These are phyloP conservation scores for Trissoscelio sp. DNA, from an alignment of 2,888 invertebrate species.

Conservation along the genomic window DNA sequence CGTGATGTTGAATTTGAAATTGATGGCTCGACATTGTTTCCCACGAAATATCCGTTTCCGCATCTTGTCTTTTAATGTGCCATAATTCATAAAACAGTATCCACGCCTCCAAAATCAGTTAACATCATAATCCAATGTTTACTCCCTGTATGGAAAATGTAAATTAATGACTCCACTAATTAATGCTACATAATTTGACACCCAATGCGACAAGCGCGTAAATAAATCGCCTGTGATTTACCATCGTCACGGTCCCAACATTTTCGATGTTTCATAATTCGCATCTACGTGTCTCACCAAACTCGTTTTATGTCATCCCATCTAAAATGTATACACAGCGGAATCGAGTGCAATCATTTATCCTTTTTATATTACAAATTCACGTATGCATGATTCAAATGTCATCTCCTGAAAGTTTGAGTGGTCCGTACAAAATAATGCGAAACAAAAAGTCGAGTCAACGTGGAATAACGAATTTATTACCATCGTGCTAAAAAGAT, in stretches of 20 bases:
- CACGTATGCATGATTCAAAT: slow-evolving; percentile 59
- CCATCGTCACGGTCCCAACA: slow-evolving; percentile 1
- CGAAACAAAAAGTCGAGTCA: slow-evolving; percentile 55
- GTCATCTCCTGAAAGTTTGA: slow-evolving; percentile 58
- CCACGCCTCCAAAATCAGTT: neutral
- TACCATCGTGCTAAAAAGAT: slow-evolving; percentile 66
- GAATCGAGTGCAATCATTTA: slow-evolving; percentile 63
- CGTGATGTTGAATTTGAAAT: too few relatives aligned
- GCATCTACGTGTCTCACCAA: slow-evolving; percentile 10
- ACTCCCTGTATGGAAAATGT: neutral
- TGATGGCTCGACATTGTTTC: too few relatives aligned
- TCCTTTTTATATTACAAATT: slow-evolving; percentile 57
- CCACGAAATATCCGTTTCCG: slow-evolving; percentile 22
- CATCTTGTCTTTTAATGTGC: neutral
- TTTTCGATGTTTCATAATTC: slow-evolving; percentile 47
- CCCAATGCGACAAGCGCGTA: neutral
- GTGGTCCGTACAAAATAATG: slow-evolving; percentile 52
- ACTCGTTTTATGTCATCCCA: slow-evolving; percentile 45
- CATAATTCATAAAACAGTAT: neutral
- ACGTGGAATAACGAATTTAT: slow-evolving; percentile 66
- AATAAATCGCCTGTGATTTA: slow-evolving; percentile 46
- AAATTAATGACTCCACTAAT: slow-evolving; percentile 5
- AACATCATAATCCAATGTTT: slow-evolving; percentile 26
- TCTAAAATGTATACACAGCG: slow-evolving; percentile 35
- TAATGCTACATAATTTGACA: slow-evolving; percentile 40